Base-by-base conservation (phyloP, 2,113 vertebrate species). In the Lophius piscatorius region DNA sequence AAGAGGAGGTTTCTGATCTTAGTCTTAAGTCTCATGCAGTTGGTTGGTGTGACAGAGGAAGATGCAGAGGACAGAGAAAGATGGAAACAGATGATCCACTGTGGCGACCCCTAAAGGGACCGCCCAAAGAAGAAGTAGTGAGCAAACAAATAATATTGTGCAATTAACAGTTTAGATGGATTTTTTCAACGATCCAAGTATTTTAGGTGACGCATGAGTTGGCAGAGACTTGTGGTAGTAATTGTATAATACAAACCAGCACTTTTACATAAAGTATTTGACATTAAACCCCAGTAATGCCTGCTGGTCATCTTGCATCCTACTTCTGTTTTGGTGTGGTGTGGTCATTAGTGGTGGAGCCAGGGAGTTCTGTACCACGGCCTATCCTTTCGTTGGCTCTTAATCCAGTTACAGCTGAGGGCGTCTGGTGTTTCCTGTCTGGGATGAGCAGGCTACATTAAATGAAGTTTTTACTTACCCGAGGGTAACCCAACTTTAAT, bases 381-480 rank as follows among this genome's bases (percentile, higher is more conserved):
- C 85, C 84, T 88, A 91, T 92, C 89, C 89, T 87, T 80, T 87
- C 84, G 87, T 80, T 80, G 77, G 84, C 74, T 88, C 83, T 75
- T 91, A 91, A 92, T 92, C 81, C 85, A 81, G 87, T 91, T 91
- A 90, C 68, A 75, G 64, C 76, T 74, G 74, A 85, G 71, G 78
- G 80, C 82, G 83, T 82, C 83, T 90, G 88, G 80, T 70, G 80
- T 85, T 92, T 91, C 87, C 90, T 87, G 72, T 90, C 87, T 88
- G 89, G 89, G 87, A 85, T 75, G 51, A 76, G 70, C 83, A 85
- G 81, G 69, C 89, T 81, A 83, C 58, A 52, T 72, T 89, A 90
- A 92, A 91, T 87, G 82, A 88, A 84, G 85, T 90, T 91, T 90
- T 87, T 66, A 74, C 74, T 85, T 85, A 89, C 89, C 90, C 84